Percentiles rank a stretch among this genome's conserved stretches.
Evolutionary conservation across 1,140 invertebrate species (phyloP).

Genomic region (Zaprionus camerounensis): DNA sequence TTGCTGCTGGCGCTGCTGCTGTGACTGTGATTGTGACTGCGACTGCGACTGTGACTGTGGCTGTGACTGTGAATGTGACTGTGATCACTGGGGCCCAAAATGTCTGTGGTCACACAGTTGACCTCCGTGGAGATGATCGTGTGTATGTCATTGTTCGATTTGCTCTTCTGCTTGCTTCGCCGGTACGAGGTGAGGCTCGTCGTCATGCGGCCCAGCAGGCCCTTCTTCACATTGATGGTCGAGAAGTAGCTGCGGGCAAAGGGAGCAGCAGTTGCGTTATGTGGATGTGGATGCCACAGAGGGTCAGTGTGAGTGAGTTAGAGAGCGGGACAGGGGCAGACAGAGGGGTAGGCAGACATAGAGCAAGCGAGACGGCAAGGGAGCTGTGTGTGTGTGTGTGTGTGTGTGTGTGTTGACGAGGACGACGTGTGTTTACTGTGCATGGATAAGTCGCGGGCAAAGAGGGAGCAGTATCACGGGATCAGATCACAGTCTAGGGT

Average conservation of each 20-base stretch:
- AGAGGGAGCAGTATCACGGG: no score
- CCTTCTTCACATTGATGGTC: conserved; percentile 81
- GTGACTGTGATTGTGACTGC: not conserved
- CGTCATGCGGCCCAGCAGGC: conserved; percentile 80
- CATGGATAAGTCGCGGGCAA: conserved; percentile 18
- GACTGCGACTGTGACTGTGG: conserved; percentile 16
- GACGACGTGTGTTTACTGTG: conserved; percentile 21
- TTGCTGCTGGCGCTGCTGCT: conserved; percentile 6
- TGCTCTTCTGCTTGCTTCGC: conserved; percentile 81
- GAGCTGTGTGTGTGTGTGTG: conserved; percentile 3
- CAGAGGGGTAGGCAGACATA: not conserved
- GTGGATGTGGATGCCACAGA: conserved; percentile 7
- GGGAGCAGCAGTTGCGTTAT: not conserved
- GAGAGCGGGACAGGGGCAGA: not conserved
- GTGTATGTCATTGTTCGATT: conserved; percentile 82
- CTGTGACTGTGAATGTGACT: conserved; percentile 40
- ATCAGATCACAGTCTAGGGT: not conserved
- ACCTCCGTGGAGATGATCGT: conserved; percentile 75
- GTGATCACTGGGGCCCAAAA: conserved; percentile 49
- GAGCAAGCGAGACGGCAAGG: not conserved
- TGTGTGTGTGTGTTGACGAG: conserved; percentile 37
- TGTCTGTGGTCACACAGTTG: conserved; percentile 47
- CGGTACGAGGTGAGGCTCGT: conserved; percentile 81
- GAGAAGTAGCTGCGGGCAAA: conserved; percentile 73
- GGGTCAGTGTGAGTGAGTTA: not conserved